Base-by-base conservation (phyloP, 2,797 vertebrate genomes). In the Silurus aristotelis region DNA sequence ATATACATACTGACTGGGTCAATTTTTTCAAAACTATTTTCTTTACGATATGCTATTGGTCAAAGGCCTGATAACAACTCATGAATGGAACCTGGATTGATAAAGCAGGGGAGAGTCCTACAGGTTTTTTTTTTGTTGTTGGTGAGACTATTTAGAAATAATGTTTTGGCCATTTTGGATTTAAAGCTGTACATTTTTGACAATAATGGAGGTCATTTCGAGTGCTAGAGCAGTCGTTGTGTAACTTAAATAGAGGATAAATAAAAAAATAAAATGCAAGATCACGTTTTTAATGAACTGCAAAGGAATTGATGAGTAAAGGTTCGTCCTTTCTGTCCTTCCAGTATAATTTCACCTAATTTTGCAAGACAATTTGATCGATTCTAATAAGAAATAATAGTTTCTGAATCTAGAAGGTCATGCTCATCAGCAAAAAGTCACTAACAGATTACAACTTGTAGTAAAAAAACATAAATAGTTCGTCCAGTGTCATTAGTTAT, bases 141-240 rank as follows among this genome's bases (percentile, higher is more conserved):
- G n/a, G n/a, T n/a, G n/a, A n/a, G n/a, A n/a, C n/a, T n/a, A n/a
- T n/a, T n/a, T n/a, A n/a, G n/a, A n/a, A n/a, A n/a, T n/a, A n/a
- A n/a, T n/a, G n/a, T n/a, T n/a, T n/a, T n/a, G n/a, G n/a, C n/a
- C n/a, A n/a, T n/a, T n/a, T n/a, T n/a, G n/a, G n/a, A n/a, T n/a
- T n/a, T n/a, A n/a, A n/a, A 52, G 48, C 48, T 3, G 48, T 7
- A 52, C 20, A 14, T 48, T 73, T 73, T 52, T 48, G 71, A n/a
- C 22, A 91, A 56, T 76, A 76, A 76, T 48, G 46, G n/a, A 9
- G 22, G 43, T 52, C 70, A 52, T 2, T 19, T 12, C 46, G 38
- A 22, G 70, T 71, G 19, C 68, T 9, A n/a, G 12, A 22, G 22
- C n/a, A 25, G 22, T 72, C 19, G 15, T 20, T 58, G 14, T 58